Evolutionary conservation across 2,113 vertebrate genomes (phyloP).

Genomic region (Scophthalmus maximus): DNA sequence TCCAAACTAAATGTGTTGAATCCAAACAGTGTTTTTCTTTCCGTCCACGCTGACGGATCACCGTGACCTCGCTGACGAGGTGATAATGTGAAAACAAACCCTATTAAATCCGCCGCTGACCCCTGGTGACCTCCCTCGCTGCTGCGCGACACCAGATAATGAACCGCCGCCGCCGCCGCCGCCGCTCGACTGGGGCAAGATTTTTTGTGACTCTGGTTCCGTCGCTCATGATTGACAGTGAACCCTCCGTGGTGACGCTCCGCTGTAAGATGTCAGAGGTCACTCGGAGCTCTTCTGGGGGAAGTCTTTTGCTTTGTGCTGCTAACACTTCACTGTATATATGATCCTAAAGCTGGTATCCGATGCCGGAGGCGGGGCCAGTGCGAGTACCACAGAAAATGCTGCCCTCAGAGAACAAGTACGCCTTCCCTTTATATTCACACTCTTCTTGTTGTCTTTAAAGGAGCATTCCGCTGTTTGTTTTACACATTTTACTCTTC

Average conservation of each 20-base stretch:
- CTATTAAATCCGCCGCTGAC: conserved; percentile 74
- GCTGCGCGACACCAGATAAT: conserved; percentile 64
- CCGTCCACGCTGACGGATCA: conserved; percentile 25
- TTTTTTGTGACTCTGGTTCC: conserved; percentile 81
- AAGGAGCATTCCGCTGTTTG: conserved; percentile 2
- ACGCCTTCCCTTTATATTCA: conserved; percentile 64
- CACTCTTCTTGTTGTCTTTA: conserved; percentile 20
- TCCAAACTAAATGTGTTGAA: conserved; percentile 29
- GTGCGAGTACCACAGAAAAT: conserved; percentile 81
- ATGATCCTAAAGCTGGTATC: conserved; percentile 83
- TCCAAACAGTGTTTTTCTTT: conserved; percentile 47
- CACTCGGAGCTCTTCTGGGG: conserved; percentile 6
- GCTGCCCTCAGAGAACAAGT: conserved; percentile 83
- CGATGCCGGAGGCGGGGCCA: conserved; percentile 79
- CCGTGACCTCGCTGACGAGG: conserved; percentile 65
- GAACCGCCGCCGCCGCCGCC: conserved; percentile 38
- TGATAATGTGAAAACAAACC: conserved; percentile 84
- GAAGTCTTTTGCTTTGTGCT: conserved; percentile 54
- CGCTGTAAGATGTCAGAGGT: conserved; percentile 58
- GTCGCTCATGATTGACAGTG: conserved; percentile 72
- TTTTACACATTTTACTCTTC: not conserved
- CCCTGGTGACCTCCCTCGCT: conserved; percentile 59
- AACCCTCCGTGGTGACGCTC: conserved; percentile 61
- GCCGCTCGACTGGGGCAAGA: conserved; percentile 71
- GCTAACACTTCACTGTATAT: conserved; percentile 71